Conservation (phyloP, 2,888 invertebrate genomes). For the Hirtodrosophila trivittata region DNA sequence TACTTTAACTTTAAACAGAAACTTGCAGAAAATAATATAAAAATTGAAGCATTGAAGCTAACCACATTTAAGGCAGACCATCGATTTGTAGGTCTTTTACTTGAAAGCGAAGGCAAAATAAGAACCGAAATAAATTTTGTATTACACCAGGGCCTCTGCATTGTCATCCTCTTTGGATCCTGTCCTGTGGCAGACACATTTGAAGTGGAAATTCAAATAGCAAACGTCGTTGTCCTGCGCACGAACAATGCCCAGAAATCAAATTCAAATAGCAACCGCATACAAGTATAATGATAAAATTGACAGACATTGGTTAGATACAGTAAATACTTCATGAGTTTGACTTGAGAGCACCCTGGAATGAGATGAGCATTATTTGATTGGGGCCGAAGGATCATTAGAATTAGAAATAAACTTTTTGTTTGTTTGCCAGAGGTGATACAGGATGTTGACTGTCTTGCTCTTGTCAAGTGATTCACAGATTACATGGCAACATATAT, state of each 20-base stretch:
- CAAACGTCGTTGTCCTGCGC: neutral
- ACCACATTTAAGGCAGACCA: no score
- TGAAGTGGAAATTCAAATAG: conserved; percentile 22
- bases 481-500: conserved; percentile 10
- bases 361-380: conserved; percentile 4
- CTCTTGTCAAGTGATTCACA: neutral
- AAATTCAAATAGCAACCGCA: conserved; percentile 34
- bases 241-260: conserved; percentile 35
- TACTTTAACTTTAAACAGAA: no score
- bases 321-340: conserved; percentile 10
- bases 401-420: conserved; percentile 26
- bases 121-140: conserved; percentile 12
- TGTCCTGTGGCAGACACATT: conserved; percentile 34
- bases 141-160: no score
- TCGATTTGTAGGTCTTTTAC: no score
- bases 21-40: no score
- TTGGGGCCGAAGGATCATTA: conserved; percentile 12
- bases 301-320: conserved; percentile 16
- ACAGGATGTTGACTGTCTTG: neutral
- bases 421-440: conserved; percentile 3
- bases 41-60: no score
- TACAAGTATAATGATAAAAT: conserved; percentile 26
- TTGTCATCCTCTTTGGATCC: neutral
- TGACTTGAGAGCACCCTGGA: neutral
- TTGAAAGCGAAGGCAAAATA: neutral